Percentiles rank a stretch among this genome's conserved stretches.
These are phyloP conservation scores for Corythornis madagascariensis DNA, from an alignment of 2,113 vertebrate species.

Conservation along the genomic window DNA sequence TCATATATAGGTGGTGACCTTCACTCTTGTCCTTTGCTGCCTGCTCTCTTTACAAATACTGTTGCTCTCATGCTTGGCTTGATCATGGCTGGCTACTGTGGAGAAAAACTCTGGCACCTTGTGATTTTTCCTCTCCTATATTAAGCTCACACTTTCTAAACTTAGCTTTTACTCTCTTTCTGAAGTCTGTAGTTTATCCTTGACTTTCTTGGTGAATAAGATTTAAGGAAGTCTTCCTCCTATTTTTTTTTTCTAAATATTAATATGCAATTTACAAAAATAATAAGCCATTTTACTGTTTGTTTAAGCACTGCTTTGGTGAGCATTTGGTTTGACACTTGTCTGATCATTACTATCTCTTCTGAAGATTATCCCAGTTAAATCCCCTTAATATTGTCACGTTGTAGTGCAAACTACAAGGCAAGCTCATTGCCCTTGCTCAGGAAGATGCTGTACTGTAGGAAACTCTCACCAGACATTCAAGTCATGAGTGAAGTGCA, in stretches of 20 bases:
- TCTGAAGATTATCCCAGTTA: background rate
- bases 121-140: background rate
- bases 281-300: background rate
- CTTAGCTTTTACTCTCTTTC: background rate
- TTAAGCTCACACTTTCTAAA: background rate
- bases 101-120: background rate
- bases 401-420: background rate
- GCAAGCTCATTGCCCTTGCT: background rate
- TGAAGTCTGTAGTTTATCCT: background rate
- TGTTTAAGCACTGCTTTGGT: background rate
- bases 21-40: background rate
- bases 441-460: background rate
- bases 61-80: background rate
- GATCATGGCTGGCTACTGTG: background rate
- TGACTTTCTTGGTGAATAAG: background rate
- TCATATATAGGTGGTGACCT: background rate
- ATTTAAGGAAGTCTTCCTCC: background rate
- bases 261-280: background rate
- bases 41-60: background rate
- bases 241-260: background rate
- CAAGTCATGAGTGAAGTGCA: background rate
- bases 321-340: background rate
- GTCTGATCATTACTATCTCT: background rate
- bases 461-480: background rate
- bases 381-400: background rate